These are phyloP conservation scores for Notarius lentiginosus DNA, from an alignment of 2,113 vertebrate species.

Conservation along the genomic window DNA sequence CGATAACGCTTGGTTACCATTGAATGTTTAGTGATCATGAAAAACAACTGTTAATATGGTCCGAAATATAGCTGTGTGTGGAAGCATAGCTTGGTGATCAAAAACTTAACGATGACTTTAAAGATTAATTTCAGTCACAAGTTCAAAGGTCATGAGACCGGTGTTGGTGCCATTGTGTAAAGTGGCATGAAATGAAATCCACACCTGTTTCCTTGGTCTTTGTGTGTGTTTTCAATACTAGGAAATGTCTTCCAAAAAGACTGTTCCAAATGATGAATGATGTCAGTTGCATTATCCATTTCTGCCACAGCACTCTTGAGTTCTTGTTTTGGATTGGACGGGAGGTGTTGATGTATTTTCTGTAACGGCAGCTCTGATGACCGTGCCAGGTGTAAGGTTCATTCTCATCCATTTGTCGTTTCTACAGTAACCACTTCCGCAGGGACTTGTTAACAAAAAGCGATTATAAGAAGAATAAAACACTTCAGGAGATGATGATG, in stretches of 20 bases:
- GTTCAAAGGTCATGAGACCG: background rate
- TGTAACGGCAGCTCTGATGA: background rate
- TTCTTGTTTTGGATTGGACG: background rate
- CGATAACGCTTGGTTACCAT: background rate
- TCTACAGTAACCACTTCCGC: background rate
- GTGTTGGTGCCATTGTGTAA: background rate
- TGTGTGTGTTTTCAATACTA: slow-evolving; percentile 11
- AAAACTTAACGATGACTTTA: background rate
- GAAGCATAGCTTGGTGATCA: background rate
- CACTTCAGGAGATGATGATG: background rate
- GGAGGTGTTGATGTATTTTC: background rate
- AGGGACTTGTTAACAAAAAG: background rate
- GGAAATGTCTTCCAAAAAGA: background rate
- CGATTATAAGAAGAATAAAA: background rate
- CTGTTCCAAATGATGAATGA: background rate
- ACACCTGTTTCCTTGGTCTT: slow-evolving; percentile 22
- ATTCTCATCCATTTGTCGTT: background rate
- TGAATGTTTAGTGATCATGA: background rate
- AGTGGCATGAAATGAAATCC: background rate
- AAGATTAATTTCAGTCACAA: too few species aligned
- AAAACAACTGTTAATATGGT: background rate
- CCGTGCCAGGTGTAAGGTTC: background rate
- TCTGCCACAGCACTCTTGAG: background rate
- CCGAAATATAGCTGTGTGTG: background rate
- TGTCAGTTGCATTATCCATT: background rate